Evolutionary conservation across 2,797 vertebrate genomes (phyloP), one percentile per base, ranked within the genome.

Genomic region (Micrastur ruficollis): DNA sequence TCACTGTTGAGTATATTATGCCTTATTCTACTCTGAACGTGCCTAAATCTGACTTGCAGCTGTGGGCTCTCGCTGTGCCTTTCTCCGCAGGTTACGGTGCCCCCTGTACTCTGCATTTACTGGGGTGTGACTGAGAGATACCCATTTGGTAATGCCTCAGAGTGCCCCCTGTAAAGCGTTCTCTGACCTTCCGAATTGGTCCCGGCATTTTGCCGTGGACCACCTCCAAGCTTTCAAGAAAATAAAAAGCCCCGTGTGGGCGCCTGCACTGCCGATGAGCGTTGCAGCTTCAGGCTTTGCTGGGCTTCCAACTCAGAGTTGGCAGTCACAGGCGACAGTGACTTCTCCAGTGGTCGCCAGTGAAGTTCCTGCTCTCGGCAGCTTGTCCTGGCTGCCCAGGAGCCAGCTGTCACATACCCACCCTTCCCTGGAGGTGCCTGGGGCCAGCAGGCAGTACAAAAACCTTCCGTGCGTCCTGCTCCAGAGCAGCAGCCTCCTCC

Each of bases 301-400:
- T n/a, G 66, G 70, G 42, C 38, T 70, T 81, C 63, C 7, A 26
- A 4, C 20, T 14, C 1, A 0, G 0, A 5, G 0, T 2, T 32
- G 26, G 31, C 50, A 17, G 36, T 40, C 55, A 52, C 16, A 16
- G 63, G 29, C n/a, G 61, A 70, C 2, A 3, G 44, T 34, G 76
- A 55, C 73, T 61, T 44, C 52, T 66, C 25, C 78, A n/a, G 66
- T 3, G 18, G 53, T 50, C 11, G 2, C 71, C 58, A 53, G 2
- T 1, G 56, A 84, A 18, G 38, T 58, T 89, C 27, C 27, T 56
- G 49, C 47, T 58, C 56, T 44, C 1, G 5, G 58, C 56, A 85
- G 21, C 26, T 40, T 25, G 14, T 56, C 42, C 66, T 58, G 32
- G 26, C 31, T 62, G 52, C 23, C 5, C 38, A 31, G 75, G 44